Conservation (phyloP, 2,888 invertebrate genomes). For the Hartigia nigra region DNA sequence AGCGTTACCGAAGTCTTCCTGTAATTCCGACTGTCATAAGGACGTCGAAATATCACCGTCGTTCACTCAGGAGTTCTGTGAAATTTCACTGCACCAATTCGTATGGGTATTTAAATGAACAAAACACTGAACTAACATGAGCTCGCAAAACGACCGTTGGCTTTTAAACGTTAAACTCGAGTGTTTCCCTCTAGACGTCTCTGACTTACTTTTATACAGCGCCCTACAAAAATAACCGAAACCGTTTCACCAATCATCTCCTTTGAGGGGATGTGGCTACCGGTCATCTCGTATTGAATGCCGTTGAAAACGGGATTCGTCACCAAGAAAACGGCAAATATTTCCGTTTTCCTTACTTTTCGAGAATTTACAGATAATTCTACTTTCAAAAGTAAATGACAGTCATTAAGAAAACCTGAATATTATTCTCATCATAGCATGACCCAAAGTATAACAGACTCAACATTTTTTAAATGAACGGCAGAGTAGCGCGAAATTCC, state of each 20-base stretch:
- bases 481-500: neutral
- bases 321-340: neutral
- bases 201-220: conserved; percentile 1
- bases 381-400: neutral
- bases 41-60: neutral
- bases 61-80: neutral
- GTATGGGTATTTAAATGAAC: neutral
- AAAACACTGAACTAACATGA: conserved; percentile 7
- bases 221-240: neutral
- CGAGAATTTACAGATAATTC: neutral
- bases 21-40: neutral
- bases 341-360: neutral
- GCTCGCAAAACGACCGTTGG: conserved; percentile 18
- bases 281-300: neutral
- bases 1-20: neutral
- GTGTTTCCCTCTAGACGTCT: conserved; percentile 2
- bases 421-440: neutral
- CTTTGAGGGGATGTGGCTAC: neutral
- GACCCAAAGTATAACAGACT: neutral
- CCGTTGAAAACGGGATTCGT: neutral
- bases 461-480: neutral
- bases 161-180: conserved; percentile 17
- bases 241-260: neutral
- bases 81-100: neutral
- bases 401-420: neutral